Conservation (phyloP, 2,113 vertebrate species). For the Heteronetta atricapilla region DNA sequence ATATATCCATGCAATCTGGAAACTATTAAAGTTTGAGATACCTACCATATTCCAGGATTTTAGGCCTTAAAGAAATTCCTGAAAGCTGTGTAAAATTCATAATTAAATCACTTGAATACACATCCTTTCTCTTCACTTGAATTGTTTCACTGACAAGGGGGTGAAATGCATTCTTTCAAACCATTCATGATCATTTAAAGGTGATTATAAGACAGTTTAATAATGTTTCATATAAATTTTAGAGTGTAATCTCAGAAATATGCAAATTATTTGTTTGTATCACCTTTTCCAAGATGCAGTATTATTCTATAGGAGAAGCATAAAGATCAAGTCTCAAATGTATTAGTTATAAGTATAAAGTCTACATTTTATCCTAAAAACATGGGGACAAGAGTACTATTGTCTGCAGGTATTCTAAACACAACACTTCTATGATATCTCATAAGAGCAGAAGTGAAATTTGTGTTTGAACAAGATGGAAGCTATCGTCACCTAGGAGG, state of each 20-base stretch:
- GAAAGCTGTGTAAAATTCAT: neutral
- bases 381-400: neutral
- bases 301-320: neutral
- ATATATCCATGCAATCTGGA: neutral
- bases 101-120: neutral
- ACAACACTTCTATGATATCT: neutral
- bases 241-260: neutral
- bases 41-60: neutral
- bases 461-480: neutral
- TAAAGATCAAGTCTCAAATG: neutral
- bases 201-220: neutral
- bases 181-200: neutral
- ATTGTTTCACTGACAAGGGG: neutral
- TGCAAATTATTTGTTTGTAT: rapidly evolving
- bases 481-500: neutral
- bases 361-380: neutral
- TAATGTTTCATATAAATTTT: neutral
- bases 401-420: neutral
- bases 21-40: neutral
- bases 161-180: neutral
- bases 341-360: rapidly evolving
- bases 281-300: neutral
- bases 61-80: neutral
- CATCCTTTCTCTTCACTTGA: neutral
- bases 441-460: neutral